Conservation (phyloP, 2,888 invertebrate species). For the Ypsolopha scabrella region DNA sequence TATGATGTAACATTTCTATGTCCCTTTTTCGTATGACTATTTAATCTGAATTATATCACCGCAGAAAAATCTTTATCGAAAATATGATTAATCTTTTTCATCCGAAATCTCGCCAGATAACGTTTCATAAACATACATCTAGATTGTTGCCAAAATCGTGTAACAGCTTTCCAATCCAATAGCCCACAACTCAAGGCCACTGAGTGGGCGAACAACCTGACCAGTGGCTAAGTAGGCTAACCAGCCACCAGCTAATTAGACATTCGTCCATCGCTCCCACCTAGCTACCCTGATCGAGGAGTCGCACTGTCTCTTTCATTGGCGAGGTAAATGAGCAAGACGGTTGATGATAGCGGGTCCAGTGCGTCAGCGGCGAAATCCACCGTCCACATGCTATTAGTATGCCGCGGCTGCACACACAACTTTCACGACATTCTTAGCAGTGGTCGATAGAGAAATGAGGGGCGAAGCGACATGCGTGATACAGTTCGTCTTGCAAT, state of each 20-base stretch:
- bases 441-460: slow-evolving; percentile 52
- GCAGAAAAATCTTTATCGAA: no score
- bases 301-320: background rate
- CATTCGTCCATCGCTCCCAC: slow-evolving; percentile 21
- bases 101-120: no score
- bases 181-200: no score
- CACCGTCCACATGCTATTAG: slow-evolving; percentile 46
- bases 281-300: background rate
- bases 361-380: slow-evolving; percentile 25
- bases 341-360: background rate
- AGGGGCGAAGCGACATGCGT: slow-evolving; percentile 27
- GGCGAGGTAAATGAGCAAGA: background rate
- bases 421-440: slow-evolving; percentile 69
- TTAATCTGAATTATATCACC: no score
- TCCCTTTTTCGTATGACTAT: no score
- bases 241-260: slow-evolving; percentile 47
- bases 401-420: slow-evolving; percentile 59
- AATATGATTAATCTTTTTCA: no score
- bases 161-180: no score
- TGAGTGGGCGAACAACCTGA: no score
- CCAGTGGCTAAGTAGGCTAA: slow-evolving; percentile 35
- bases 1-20: no score
- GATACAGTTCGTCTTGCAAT: background rate
- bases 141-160: no score
- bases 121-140: no score